A percentile compares a stretch with the other conserved stretches of the same genome.
phyloP scores from a whole-genome alignment of 2,113 vertebrate species.

The Apodemus sylvaticus region DNA sequence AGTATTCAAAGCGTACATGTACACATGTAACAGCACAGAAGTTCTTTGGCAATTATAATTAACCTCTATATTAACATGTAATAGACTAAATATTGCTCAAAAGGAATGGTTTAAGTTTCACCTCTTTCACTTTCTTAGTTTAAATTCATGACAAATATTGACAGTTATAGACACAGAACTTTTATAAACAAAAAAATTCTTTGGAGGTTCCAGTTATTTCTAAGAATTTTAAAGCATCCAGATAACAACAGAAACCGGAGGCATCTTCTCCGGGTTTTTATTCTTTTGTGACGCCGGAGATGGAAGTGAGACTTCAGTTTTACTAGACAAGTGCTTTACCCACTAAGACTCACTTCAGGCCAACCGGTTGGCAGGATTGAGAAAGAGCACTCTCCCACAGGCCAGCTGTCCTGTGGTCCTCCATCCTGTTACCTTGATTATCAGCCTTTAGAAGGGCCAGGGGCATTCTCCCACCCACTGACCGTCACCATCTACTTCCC shows the following conservation, averaged over 20 bases:
- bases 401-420: neutral
- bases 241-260: neutral
- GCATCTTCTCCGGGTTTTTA: neutral
- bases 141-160: slow-evolving; percentile 41
- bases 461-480: neutral
- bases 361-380: neutral
- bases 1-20: neutral
- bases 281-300: neutral
- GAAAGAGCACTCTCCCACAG: neutral
- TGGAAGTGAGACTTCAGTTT: neutral
- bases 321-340: neutral
- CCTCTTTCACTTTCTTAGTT: neutral
- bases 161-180: neutral
- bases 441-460: neutral
- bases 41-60: neutral
- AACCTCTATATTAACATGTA: neutral
- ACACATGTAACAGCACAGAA: neutral
- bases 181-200: slow-evolving; percentile 34
- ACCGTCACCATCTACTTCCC: neutral
- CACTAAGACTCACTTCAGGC: neutral
- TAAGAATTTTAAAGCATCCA: slow-evolving; percentile 18
- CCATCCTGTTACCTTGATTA: neutral
- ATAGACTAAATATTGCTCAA: neutral
- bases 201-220: neutral
- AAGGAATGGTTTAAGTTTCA: slow-evolving; percentile 8